Evolutionary conservation across 2,797 vertebrate species (phyloP).

Genomic region (Brachymystax lenok): DNA sequence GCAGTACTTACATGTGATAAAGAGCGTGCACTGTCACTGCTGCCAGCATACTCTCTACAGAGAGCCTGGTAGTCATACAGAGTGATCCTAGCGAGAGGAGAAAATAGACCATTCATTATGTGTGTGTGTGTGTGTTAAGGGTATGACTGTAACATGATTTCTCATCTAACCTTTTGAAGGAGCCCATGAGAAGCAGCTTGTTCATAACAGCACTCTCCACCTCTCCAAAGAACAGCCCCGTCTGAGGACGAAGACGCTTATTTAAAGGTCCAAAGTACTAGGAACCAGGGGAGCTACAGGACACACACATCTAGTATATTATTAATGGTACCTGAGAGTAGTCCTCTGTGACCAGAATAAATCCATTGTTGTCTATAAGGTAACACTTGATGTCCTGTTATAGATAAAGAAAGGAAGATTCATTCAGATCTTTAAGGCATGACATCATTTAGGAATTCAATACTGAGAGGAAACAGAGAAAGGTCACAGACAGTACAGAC

Average conservation of each 20-base stretch:
- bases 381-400: conserved; percentile 93
- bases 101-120: conserved; percentile 8
- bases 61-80: conserved; percentile 97
- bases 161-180: conserved; percentile 90
- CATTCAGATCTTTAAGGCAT: background rate
- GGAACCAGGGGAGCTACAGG: background rate
- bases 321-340: conserved; percentile 80
- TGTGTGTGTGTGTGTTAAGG: background rate
- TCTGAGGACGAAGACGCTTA: conserved; percentile 73
- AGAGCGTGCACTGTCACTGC: conserved; percentile 86
- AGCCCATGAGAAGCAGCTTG: conserved; percentile 96
- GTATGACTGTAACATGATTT: conserved; percentile 3
- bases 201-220: conserved; percentile 97
- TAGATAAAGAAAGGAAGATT: conserved; percentile 4
- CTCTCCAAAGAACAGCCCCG: conserved; percentile 94
- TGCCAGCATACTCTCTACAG: conserved; percentile 90
- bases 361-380: conserved; percentile 98
- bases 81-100: conserved; percentile 81
- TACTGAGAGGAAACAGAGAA: background rate
- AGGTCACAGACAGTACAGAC: background rate
- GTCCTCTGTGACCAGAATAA: conserved; percentile 96
- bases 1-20: conserved; percentile 88
- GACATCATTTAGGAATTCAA: background rate
- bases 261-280: background rate
- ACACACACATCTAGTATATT: conserved; percentile 33